Evolutionary conservation across 2,113 vertebrate genomes (phyloP), one percentile per base, ranked within the genome.

Genomic region (Melanotaenia duboulayi): DNA sequence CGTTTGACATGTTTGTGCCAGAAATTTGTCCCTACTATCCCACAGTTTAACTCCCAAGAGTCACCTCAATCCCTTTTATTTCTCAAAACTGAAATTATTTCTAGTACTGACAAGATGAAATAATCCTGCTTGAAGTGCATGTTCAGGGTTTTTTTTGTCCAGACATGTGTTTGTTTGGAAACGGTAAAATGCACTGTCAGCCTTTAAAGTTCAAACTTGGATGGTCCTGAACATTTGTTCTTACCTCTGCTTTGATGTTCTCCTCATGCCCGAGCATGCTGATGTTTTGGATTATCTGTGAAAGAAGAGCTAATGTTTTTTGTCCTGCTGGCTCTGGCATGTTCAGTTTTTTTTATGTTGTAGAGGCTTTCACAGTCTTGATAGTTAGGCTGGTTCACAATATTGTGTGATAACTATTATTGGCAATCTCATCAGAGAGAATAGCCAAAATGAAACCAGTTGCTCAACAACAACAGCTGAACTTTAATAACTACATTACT

Each of bases 321-420:
- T 39, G 11, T 67, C 40, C 32, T 20, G 16, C 4, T 39, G 35
- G 52, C 40, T 70, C 52, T 14, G 8, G 24, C 25, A 24, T 62
- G 78, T 66, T 28, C 52, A 12, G 40, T 62, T 62, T 58, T 4
- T 7, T 58, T 3, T 6, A 44, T 58, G 49, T 42, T 76, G 65
- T 39, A 51, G 14, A 71, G 63, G 74, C 49, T 77, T 77, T 84
- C 55, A 74, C 57, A 40, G 80, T 25, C 32, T 74, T 62, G 52
- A 50, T 40, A 11, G 44, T n/a, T n/a, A 63, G 65, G 65, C 13
- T 16, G 16, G 13, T 46, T 46, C 14, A 16, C 42, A 46, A 17
- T 16, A 13, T 12, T 46, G 42, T 46, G 5, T 17, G 42, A 46
- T 6, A 46, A 17, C 16, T 17, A 6, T 46, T 13, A 17, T 69